Evolutionary conservation across 2,888 invertebrate genomes (phyloP).

Genomic region (Sinodicranocentrus sp.): DNA sequence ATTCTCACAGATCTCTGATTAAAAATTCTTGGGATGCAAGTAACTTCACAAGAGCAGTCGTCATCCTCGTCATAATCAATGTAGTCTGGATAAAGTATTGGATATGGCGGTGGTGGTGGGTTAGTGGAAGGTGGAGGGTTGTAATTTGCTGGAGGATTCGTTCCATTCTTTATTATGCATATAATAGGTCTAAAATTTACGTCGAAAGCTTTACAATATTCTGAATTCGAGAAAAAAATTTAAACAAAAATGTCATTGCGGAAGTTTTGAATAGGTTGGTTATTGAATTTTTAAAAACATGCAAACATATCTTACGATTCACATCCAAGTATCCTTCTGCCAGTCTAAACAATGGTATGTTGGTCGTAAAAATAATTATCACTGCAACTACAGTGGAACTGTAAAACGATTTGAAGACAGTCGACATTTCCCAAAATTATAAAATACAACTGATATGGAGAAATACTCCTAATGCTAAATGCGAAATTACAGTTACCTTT

Average conservation of each 20-base stretch:
- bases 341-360: background rate
- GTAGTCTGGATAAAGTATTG: conserved; percentile 32
- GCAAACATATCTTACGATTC: conserved; percentile 64
- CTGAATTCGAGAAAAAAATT: conserved; percentile 40
- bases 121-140: conserved; percentile 41
- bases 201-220: conserved; percentile 68
- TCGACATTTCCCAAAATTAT: no score
- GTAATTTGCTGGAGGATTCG: conserved; percentile 33
- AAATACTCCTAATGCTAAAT: no score
- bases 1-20: conserved; percentile 35
- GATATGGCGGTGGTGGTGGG: conserved; percentile 29
- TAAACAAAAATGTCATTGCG: no score
- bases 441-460: no score
- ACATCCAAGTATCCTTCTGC: conserved; percentile 39
- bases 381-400: no score
- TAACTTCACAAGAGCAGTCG: conserved; percentile 69
- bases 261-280: no score
- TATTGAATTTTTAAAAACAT: no score
- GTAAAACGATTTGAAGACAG: no score
- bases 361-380: no score
- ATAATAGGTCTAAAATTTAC: conserved; percentile 68
- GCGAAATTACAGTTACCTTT: no score
- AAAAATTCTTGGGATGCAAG: conserved; percentile 60
- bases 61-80: conserved; percentile 52
- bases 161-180: conserved; percentile 65